phyloP scores from a whole-genome alignment of 2,113 vertebrate species.

The Astur gentilis region DNA sequence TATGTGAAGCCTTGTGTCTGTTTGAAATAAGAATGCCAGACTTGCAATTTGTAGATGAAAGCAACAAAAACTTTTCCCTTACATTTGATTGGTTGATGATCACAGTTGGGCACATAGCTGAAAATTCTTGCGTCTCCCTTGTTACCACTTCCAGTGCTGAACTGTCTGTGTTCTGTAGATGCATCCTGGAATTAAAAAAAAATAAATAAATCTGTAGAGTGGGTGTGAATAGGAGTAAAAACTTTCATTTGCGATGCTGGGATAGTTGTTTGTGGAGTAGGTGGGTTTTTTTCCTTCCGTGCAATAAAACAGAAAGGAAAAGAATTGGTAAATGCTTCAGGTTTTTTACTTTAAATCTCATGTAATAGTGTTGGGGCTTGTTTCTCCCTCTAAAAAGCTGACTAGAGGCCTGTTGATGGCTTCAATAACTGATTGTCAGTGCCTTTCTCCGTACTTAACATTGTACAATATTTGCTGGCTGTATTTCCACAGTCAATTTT shows the following conservation, averaged over 20 bases:
- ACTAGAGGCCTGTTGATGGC: neutral
- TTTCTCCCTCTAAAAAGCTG: neutral
- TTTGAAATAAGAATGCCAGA: neutral
- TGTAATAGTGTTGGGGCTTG: neutral
- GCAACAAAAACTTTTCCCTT: neutral
- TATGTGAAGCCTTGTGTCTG: neutral
- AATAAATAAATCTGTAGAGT: neutral
- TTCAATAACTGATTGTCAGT: neutral
- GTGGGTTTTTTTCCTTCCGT: neutral
- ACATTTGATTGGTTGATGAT: neutral
- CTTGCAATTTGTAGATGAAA: neutral
- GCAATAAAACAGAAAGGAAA: neutral
- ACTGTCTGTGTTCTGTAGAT: neutral
- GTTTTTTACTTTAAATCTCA: neutral
- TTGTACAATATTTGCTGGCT: accelerated
- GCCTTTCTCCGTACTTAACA: neutral
- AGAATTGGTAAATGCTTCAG: neutral
- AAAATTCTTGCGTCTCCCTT: neutral
- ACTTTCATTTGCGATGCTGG: neutral
- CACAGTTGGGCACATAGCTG: neutral
- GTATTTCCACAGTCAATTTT: neutral
- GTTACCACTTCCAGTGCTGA: neutral
- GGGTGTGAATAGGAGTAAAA: neutral
- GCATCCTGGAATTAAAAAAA: neutral
- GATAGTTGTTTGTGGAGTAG: neutral